Base-by-base conservation (phyloP, 1,140 invertebrate species). In the Dreissena rostriformis region DNA sequence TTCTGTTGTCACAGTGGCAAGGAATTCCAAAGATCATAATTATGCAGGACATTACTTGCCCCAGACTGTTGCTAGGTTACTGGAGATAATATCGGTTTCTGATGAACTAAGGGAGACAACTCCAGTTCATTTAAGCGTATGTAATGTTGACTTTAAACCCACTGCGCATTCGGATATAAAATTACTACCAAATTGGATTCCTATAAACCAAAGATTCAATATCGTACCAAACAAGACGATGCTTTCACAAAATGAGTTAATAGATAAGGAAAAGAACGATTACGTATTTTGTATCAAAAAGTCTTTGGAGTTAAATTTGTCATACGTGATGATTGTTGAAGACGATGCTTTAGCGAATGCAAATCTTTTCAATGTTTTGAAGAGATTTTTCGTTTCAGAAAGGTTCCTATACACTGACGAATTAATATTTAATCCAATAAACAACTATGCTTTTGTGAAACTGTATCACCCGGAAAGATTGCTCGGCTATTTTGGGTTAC, bases 231-330 rank as follows among this genome's bases (percentile, higher is more conserved):
- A 19, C 7, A n/a, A 66, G 19, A 29, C 11, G 7, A 10, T 15
- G 6, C 51, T 61, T 5, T 7, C n/a, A 55, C 74, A 39, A 0
- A 28, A 66, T 22, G 22, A 29, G 19, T 15, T 73, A 11, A 10
- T 74, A 65, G 79, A 82, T 2, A 82, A 82, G 39, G 79, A 82
- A 17, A 73, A 66, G n/a, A 55, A 52, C n/a, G 79, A 82, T 49
- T 82, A 82, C 28, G 57, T 82, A 22, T 82, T 73, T 63, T 82
- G 79, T 39, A 12, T 82, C 22, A 15, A 82, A 17, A 73, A 82
- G 22, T 39, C 61, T 39, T 72, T 82, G 11, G 49, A 63, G 53
- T 51, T 66, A 29, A 82, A 82, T 53, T 14, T 63, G 22, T 51
- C 79, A 22, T 74, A 65, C 67, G 14, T 65, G 2, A 22, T 82